Base-by-base conservation (phyloP, 92 coral and sea anemone species). In the Siderastrea siderea region DNA sequence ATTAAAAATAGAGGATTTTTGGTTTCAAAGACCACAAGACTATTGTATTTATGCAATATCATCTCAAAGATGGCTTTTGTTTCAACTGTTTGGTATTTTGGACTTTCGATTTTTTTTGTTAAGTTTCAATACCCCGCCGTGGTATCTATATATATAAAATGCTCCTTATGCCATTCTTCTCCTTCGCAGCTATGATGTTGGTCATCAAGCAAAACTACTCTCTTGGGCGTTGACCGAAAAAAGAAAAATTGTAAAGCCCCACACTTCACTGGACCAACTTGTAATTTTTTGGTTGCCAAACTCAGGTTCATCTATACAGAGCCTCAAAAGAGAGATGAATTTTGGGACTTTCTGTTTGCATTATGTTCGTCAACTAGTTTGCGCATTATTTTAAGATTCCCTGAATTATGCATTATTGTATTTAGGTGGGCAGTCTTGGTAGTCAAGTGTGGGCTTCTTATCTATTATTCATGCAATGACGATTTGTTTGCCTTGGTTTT, bases 31-130 rank as follows among this genome's bases (percentile, higher is more conserved):
- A 62, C 1, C 12, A 19, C 13, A 52, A 51, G 17, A 38, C 44
- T 15, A 60, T 47, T 26, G 84, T 80, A 66, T 80, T 66, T 80
- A 65, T 80, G 64, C 15, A 47, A 48, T 55, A 54, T 68, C 66
- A 54, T 68, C 76, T 70, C 66, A 67, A 80, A 68, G 75, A 80
- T 80, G 74, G 13, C 19, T 80, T 47, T 62, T 3, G 43, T 46
- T 45, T 61, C 26, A 15, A 15, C 11, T 53, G 51, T 68, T 66
- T 49, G 58, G 61, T 78, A 17, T 67, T 62, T 12, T 62, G 67
- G 14, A 0, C 3, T 76, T 15, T 59, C 14, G 53, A 7, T 38
- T 76, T 12, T 10, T 26, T 26, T 26, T 26, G 0, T 26, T 26
- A 26, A 26, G 38, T 26, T 26, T 26, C 38, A 26, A 26, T 26